Evolutionary conservation across 2,797 vertebrate species (phyloP).

Genomic region (Pseudotriccus pelzelni): DNA sequence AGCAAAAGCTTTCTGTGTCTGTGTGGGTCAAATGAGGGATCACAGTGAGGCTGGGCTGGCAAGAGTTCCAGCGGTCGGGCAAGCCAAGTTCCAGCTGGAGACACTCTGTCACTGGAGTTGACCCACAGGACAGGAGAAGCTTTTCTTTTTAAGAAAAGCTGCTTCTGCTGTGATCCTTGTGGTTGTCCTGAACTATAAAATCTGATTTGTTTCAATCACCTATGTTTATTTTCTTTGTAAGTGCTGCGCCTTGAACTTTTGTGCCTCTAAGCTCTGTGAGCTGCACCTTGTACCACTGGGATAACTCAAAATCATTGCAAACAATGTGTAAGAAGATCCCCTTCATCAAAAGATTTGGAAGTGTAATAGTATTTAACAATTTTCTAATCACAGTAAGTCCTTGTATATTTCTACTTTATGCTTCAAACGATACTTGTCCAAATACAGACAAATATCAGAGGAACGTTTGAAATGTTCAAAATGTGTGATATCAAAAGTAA

Average conservation of each 20-base stretch:
- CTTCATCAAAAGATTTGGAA: neutral
- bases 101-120: neutral
- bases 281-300: neutral
- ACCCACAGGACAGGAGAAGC: neutral
- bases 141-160: neutral
- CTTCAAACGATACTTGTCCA: neutral
- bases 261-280: neutral
- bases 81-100: neutral
- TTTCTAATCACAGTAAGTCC: neutral
- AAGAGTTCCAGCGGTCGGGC: neutral
- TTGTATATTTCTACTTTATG: neutral
- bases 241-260: neutral
- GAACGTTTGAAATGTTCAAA: neutral
- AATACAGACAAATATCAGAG: neutral
- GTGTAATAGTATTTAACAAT: neutral
- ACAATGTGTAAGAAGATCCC: neutral
- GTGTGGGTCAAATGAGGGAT: neutral
- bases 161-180: neutral
- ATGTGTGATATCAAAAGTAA: neutral
- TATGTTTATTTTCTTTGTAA: neutral
- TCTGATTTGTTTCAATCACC: neutral
- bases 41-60: neutral
- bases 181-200: neutral
- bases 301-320: neutral
- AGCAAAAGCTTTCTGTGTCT: neutral